phyloP scores from a whole-genome alignment of 2,797 vertebrate genomes.

The Gymnothorax reevesii region DNA sequence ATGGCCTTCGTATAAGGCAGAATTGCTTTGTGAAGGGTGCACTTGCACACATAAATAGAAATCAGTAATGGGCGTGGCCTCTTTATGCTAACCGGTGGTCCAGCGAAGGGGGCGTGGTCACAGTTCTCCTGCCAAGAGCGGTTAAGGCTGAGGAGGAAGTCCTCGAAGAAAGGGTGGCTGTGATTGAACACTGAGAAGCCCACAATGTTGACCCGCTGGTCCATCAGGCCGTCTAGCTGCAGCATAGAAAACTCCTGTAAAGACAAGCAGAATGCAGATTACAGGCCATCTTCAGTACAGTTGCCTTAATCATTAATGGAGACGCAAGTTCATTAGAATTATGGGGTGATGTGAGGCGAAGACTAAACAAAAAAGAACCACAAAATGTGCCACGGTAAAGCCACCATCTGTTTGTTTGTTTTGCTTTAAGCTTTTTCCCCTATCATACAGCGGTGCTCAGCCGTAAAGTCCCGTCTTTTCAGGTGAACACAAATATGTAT shows the following conservation, averaged over 20 bases:
- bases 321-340: background rate
- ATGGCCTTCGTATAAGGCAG: too few relatives aligned
- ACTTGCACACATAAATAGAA: background rate
- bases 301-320: background rate
- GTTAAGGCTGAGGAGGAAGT: slow-evolving; percentile 94
- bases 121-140: slow-evolving; percentile 99
- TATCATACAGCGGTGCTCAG: background rate
- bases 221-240: slow-evolving; percentile 82
- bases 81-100: slow-evolving; percentile 83
- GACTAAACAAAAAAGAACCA: background rate
- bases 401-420: background rate
- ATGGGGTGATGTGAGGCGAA: background rate
- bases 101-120: slow-evolving; percentile 91
- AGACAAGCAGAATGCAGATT: background rate
- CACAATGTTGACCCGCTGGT: slow-evolving; percentile 91
- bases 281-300: background rate
- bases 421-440: background rate
- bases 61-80: background rate
- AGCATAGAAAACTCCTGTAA: slow-evolving; percentile 91
- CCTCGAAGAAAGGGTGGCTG: slow-evolving; percentile 92
- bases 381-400: background rate
- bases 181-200: slow-evolving; percentile 98
- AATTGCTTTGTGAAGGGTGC: background rate
- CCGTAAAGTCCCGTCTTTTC: background rate
- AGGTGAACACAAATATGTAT: background rate